Conservation (phyloP, 2,113 vertebrate genomes). For the Enhydra lutris region DNA sequence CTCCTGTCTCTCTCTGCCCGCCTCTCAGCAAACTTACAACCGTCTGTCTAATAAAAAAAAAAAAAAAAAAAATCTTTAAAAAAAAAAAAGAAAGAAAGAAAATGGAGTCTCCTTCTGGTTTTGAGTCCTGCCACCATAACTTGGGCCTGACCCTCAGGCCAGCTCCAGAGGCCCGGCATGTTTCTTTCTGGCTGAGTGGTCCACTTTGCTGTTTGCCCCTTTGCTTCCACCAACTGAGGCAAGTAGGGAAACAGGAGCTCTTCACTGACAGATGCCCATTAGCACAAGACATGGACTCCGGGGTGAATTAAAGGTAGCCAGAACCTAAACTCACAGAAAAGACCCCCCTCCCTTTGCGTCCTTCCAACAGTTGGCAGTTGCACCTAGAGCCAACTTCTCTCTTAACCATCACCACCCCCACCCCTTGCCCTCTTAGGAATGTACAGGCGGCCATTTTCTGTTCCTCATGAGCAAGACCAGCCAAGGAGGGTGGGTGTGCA, state of each 20-base stretch:
- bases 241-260: constrained; percentile 75
- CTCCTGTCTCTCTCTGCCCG: no score
- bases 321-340: constrained; percentile 66
- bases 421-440: constrained; percentile 35
- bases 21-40: no score
- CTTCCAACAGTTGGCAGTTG: constrained; percentile 63
- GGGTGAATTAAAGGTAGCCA: constrained; percentile 72
- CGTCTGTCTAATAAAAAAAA: no score
- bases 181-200: neutral
- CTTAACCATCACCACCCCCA: neutral
- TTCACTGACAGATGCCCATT: constrained; percentile 76
- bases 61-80: no score
- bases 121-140: neutral
- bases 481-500: neutral
- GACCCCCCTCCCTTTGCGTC: constrained; percentile 39
- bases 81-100: no score
- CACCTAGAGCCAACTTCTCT: constrained; percentile 38
- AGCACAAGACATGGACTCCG: constrained; percentile 55
- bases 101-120: neutral
- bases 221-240: constrained; percentile 49
- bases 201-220: constrained; percentile 12
- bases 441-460: neutral
- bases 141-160: neutral
- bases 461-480: neutral
- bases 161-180: neutral